Conservation (phyloP, 2,888 invertebrate genomes). For the Lucinisca nassula region DNA sequence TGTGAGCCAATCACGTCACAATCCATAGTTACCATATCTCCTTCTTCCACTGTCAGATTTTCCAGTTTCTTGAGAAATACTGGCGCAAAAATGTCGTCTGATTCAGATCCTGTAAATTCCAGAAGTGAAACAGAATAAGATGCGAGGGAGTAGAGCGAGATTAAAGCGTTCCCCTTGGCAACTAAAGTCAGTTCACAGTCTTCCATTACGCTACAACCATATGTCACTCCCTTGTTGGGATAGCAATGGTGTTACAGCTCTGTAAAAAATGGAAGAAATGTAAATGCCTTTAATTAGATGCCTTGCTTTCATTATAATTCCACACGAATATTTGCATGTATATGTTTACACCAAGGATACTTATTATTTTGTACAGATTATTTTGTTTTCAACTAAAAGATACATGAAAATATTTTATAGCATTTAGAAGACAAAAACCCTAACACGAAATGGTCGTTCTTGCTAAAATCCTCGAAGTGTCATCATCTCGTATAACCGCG, state of each 20-base stretch:
- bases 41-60: slow-evolving; percentile 72
- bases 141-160: not conserved
- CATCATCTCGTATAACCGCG: no score
- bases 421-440: no score
- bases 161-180: not conserved
- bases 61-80: slow-evolving; percentile 78
- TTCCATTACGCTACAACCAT: not conserved
- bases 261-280: no score
- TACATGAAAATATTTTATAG: no score
- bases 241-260: not conserved
- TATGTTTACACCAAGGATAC: no score
- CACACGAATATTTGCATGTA: no score
- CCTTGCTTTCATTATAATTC: no score
- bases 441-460: no score
- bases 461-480: no score
- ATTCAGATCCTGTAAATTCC: slow-evolving; percentile 47
- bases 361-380: no score
- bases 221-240: not conserved
- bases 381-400: no score
- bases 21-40: slow-evolving; percentile 76
- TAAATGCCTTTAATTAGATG: no score
- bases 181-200: not conserved
- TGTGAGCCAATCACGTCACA: slow-evolving; percentile 81
- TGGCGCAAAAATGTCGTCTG: slow-evolving; percentile 75
- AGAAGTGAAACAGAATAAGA: not conserved